Base-by-base conservation (phyloP, 2,113 vertebrate species). In the Aldabrachelys gigantea region DNA sequence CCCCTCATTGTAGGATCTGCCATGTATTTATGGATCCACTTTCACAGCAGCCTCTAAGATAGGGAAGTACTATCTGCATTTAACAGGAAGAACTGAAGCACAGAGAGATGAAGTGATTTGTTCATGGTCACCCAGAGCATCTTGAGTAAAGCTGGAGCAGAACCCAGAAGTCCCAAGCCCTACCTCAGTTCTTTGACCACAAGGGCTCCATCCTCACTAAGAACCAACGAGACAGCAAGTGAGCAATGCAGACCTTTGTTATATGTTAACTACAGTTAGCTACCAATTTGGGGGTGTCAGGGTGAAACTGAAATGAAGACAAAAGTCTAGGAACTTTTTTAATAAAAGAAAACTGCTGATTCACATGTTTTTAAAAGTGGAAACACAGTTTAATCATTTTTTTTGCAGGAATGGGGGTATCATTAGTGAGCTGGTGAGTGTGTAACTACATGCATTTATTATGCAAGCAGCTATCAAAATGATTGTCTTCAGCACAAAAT, bases 401-500 rank as follows among this genome's bases (percentile, higher is more conserved):
- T 95, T 96, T 93, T 95, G 84, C 91, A 91, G 91, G 88, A 95
- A 90, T 41, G 35, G 94, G 52, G 92, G 86, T 50, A 24, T 93
- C 97, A 97, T 97, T 97, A 97, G 96, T 88, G 95, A 97, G 95
- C 90, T 92, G 95, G 92, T 96, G 95, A 97, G 97, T 96, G 89
- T 97, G 95, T 97, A 97, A 96, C 93, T 91, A 93, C 87, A 25
- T 89, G 93, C 76, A 94, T 97, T 95, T 97, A 97, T 97, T 96
- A 97, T 89, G 94, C 94, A 97, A 97, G 80, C 91, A 88, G 84
- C 97, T 97, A 93, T 86, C 91, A 94, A 97, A 97, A 97, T 97
- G 47, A 96, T 93, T 96, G 92, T 97, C 95, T 97, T 96, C 96
- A 97, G 97, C 96, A 97, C 84, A 96, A 97, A 96, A 97, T 97